These are phyloP conservation scores for Leontopithecus rosalia DNA, from an alignment of 2,797 vertebrate species.

Conservation along the genomic window DNA sequence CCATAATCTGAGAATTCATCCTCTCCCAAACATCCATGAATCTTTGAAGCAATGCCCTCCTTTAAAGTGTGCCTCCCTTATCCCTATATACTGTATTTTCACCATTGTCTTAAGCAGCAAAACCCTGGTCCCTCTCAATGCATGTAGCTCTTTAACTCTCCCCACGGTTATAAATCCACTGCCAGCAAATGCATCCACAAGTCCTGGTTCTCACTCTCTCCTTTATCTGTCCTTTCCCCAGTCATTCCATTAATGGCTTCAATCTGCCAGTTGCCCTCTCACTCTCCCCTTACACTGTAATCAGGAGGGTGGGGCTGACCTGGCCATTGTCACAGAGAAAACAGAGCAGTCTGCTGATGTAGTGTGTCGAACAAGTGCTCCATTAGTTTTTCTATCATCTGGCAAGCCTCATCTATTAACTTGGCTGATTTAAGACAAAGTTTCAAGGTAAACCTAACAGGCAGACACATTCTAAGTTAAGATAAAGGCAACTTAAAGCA, in stretches of 20 bases:
- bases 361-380: not conserved
- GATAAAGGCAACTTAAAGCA: not conserved
- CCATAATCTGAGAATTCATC: not conserved
- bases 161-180: not conserved
- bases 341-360: not conserved
- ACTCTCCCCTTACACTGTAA: not conserved
- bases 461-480: not conserved
- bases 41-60: not conserved
- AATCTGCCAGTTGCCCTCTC: not conserved
- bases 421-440: not conserved
- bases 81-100: not conserved
- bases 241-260: not conserved
- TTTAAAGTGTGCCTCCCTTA: not conserved
- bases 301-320: not conserved
- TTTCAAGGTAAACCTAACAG: slow-evolving; percentile 37
- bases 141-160: not conserved
- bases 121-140: not conserved
- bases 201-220: not conserved
- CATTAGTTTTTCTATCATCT: not conserved
- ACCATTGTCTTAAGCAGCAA: not conserved
- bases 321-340: not conserved
- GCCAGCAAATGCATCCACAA: not conserved
- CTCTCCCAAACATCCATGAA: not conserved
- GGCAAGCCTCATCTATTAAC: slow-evolving; percentile 1
- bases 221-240: not conserved